Evolutionary conservation across 2,797 vertebrate species (phyloP).

Genomic region (Megalops cyprinoides): DNA sequence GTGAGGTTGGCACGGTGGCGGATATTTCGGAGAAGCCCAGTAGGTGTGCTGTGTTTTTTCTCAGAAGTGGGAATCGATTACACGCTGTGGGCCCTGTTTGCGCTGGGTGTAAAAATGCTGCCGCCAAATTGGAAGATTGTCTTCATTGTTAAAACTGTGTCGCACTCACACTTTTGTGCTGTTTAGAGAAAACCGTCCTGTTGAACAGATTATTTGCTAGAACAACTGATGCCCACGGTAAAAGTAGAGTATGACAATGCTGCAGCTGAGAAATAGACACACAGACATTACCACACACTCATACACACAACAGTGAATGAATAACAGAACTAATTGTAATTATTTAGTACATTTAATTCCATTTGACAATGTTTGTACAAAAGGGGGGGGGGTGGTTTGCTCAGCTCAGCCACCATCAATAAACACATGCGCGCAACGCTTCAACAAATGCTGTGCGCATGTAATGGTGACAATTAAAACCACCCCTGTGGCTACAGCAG

Average conservation of each 20-base stretch:
- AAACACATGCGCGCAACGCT: background rate
- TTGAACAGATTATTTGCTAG: background rate
- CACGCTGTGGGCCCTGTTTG: conserved; percentile 1
- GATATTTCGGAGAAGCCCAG: conserved; percentile 18
- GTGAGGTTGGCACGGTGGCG: background rate
- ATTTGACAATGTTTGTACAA: background rate
- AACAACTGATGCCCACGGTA: background rate
- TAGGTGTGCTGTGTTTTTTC: background rate
- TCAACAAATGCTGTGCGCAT: background rate
- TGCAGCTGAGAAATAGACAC: background rate
- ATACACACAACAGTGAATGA: background rate
- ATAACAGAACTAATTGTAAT: background rate
- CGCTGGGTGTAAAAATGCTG: background rate
- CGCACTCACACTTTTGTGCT: background rate
- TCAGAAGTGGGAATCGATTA: conserved; percentile 21
- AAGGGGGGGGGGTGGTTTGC: background rate
- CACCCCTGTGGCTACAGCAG: conserved; percentile 5
- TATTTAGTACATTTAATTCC: background rate
- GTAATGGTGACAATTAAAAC: background rate
- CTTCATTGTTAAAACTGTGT: conserved; percentile 4
- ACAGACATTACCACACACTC: conserved; percentile 12
- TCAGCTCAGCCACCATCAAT: background rate
- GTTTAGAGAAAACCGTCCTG: conserved; percentile 3
- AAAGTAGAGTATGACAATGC: background rate
- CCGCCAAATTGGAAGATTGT: conserved; percentile 15